phyloP scores from a whole-genome alignment of 2,888 invertebrate species.

The Papilio gigon region DNA sequence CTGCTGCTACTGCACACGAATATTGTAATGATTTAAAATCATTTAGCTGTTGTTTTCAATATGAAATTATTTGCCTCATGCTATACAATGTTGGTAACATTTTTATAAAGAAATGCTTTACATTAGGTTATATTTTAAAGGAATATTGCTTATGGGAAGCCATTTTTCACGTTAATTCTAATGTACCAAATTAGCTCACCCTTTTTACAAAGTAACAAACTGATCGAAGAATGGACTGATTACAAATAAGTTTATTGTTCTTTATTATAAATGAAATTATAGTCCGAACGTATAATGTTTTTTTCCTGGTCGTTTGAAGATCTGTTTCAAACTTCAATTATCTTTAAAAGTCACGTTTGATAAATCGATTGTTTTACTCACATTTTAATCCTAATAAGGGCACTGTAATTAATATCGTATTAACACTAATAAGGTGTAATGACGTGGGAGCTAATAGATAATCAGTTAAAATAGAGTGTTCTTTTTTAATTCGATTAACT shows the following conservation, averaged over 20 bases:
- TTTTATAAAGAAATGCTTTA: background rate
- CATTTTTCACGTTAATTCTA: background rate
- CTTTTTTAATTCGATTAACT: slow-evolving; percentile 1
- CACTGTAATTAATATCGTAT: background rate
- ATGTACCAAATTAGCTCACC: background rate
- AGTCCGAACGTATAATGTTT: background rate
- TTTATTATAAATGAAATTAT: background rate
- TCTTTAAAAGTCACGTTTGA: background rate
- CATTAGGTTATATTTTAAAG: background rate
- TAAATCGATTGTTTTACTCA: background rate
- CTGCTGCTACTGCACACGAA: background rate
- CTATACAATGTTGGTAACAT: background rate
- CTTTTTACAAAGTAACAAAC: background rate
- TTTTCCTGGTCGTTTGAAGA: slow-evolving; percentile 6
- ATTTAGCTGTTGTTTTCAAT: too few species aligned
- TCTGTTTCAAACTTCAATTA: background rate
- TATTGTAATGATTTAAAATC: background rate
- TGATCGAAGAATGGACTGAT: too few species aligned
- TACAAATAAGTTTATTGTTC: background rate
- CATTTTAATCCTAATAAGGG: background rate
- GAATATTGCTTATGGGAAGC: background rate
- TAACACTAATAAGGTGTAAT: slow-evolving; percentile 4
- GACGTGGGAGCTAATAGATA: background rate
- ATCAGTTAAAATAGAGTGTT: background rate
- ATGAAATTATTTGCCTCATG: too few species aligned